These are phyloP conservation scores for Drosophila cardini DNA, from an alignment of 1,140 invertebrate genomes.

Conservation along the genomic window DNA sequence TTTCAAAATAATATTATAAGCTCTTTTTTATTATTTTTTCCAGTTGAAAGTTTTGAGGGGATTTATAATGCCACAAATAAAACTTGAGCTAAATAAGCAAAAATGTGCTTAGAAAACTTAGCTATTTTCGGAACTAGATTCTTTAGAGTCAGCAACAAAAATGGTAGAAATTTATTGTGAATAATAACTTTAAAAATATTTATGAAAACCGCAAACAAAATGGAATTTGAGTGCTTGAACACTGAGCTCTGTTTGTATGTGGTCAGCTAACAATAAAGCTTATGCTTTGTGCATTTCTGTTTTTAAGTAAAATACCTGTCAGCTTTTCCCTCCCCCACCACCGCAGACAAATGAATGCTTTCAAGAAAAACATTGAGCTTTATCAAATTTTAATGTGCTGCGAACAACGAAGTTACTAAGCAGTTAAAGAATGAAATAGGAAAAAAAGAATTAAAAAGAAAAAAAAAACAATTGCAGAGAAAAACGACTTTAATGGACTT, in stretches of 20 bases:
- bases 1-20: neutral
- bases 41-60: conserved; percentile 1
- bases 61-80: neutral
- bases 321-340: neutral
- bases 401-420: neutral
- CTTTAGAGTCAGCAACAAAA: neutral
- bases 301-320: neutral
- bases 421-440: neutral
- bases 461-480: neutral
- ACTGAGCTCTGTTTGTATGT: no score
- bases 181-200: no score
- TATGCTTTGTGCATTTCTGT: neutral
- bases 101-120: neutral
- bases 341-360: no score
- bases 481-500: conserved; percentile 29
- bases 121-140: neutral
- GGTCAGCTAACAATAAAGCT: neutral
- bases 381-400: conserved; percentile 7
- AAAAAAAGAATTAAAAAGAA: neutral
- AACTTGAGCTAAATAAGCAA: conserved; percentile 6
- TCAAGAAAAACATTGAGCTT: neutral
- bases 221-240: no score
- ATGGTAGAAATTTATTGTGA: no score
- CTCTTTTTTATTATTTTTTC: neutral
- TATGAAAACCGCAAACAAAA: no score